Evolutionary conservation across 2,888 invertebrate species (phyloP), one percentile per base, ranked within the genome.

Genomic region (Lumbricus terrestris): DNA sequence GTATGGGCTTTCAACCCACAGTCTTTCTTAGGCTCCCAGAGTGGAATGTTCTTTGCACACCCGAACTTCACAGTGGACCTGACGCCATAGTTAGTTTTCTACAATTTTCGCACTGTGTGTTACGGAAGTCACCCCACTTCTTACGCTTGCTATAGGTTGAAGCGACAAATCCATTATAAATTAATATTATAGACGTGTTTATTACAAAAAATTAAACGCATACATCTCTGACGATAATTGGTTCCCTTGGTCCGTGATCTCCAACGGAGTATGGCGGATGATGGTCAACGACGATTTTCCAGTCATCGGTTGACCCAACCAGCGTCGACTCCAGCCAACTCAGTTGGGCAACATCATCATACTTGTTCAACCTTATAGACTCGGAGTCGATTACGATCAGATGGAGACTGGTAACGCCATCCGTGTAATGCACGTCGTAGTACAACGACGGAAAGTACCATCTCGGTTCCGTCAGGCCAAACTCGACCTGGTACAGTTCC

Each of bases 201-300:
- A n/a, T 69, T 69, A n/a, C 29, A 69, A 11, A n/a, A n/a, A 69
- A 69, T 23, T 47, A 69, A n/a, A 69, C 8, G 69, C 69, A 69
- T 69, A 69, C 69, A 1, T 69, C 69, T 4, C n/a, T n/a, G 69
- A 69, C 69, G 8, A 69, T 69, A 11, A 11, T 5, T 0, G 69
- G 8, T 1, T 69, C 82, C n/a, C 34, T 90, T 82, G 90, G 90
- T n/a, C 33, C 85, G 88, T 91, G 85, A 3, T n/a, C 23, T 47
- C 90, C 91, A 23, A 35, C 54, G 3, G 85, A 42, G n/a, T 89
- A 42, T 20, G 88, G 69, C 35, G 91, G 90, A 82, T 91, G 90
- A 83, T 91, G 91, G n/a, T n/a, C 88, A 23, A 88, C 8, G n/a
- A 91, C 91, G 88, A 91, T 54, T n/a, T 82, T 85, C 90, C 90